A percentile compares a stretch with the other conserved stretches of the same genome.
phyloP scores from a whole-genome alignment of 2,113 vertebrate species.

The Zeus faber region DNA sequence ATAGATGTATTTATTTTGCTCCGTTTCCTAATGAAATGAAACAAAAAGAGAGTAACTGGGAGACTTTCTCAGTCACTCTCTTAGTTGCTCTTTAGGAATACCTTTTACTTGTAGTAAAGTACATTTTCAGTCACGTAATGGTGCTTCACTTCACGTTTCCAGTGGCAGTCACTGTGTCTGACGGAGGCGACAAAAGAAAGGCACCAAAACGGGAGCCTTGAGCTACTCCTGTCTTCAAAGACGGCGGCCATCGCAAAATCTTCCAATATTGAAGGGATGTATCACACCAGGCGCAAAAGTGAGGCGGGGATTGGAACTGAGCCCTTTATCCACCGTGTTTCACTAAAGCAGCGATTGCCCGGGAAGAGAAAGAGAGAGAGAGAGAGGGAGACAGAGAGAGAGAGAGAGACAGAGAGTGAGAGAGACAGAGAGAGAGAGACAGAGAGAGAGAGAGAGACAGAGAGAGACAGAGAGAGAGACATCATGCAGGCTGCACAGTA shows the following conservation, averaged over 20 bases:
- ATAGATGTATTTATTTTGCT: too few species aligned
- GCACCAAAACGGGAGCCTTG: conserved; percentile 19
- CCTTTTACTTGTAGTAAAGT: too few species aligned
- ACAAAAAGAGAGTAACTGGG: too few species aligned
- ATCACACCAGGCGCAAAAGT: conserved; percentile 56
- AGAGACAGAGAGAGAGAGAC: neutral
- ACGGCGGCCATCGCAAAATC: conserved; percentile 52
- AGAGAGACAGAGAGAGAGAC: conserved; percentile 14
- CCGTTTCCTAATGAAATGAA: too few species aligned
- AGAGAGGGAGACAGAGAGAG: conserved; percentile 1
- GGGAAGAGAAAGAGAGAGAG: conserved; percentile 29
- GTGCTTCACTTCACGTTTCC: too few species aligned
- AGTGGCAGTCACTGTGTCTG: conserved; percentile 8
- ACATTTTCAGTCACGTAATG: too few species aligned
- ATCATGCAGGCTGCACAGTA: conserved; percentile 39
- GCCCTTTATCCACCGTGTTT: conserved; percentile 71
- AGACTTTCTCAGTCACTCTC: too few species aligned
- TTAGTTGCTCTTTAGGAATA: too few species aligned
- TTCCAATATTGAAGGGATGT: conserved; percentile 56
- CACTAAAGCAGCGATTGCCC: conserved; percentile 63
- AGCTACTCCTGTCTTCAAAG: conserved; percentile 30
- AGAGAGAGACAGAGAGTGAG: neutral
- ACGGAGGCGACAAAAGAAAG: conserved; percentile 16
- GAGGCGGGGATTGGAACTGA: conserved; percentile 63
- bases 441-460: conserved; percentile 19